Evolutionary conservation across 1,140 invertebrate species (phyloP).

Genomic region (Muscidifurax raptorellus): DNA sequence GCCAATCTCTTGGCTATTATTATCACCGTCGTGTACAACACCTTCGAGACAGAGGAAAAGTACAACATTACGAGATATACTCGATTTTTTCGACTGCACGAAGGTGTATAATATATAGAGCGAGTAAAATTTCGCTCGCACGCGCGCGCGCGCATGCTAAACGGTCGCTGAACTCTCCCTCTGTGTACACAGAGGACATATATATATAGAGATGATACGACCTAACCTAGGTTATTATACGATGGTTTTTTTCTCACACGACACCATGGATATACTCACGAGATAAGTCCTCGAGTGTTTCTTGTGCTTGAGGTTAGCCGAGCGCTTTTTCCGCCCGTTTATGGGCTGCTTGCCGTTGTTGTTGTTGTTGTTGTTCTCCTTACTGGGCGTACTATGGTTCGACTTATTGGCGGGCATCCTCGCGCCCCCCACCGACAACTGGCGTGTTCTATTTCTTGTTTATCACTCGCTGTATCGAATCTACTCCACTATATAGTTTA

Average conservation of each 20-base stretch:
- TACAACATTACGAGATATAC: too few relatives aligned
- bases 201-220: neutral
- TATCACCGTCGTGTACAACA: too few relatives aligned
- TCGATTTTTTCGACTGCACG: too few relatives aligned
- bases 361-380: conserved; percentile 63
- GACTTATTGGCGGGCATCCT: conserved; percentile 68
- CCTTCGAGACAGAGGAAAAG: too few relatives aligned
- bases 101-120: too few relatives aligned
- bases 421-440: neutral
- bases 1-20: too few relatives aligned
- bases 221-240: neutral
- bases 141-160: too few relatives aligned
- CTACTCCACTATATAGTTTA: too few relatives aligned
- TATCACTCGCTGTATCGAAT: neutral
- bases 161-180: neutral
- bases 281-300: conserved; percentile 56
- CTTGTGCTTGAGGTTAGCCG: conserved; percentile 64
- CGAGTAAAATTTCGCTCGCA: neutral
- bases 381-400: conserved; percentile 61
- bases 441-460: neutral
- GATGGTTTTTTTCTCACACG: too few relatives aligned
- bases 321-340: conserved; percentile 60
- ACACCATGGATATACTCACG: neutral
- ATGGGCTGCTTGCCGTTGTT: conserved; percentile 62
- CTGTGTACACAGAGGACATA: neutral